phyloP scores from a whole-genome alignment of 1,140 invertebrate genomes.

The Bombus vancouverensis region DNA sequence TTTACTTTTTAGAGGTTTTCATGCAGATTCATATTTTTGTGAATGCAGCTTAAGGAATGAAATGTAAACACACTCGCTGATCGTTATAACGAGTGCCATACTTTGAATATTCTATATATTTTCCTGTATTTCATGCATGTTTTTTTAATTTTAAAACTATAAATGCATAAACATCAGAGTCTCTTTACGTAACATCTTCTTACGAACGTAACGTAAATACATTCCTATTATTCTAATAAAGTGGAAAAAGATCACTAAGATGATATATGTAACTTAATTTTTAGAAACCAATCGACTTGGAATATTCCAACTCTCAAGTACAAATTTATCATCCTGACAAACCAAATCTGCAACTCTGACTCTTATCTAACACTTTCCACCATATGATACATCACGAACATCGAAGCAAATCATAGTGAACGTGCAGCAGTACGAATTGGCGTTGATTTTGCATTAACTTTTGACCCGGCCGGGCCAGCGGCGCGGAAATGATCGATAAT shows the following conservation, averaged over 20 bases:
- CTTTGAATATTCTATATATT: too few species aligned
- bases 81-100: too few species aligned
- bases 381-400: neutral
- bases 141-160: too few species aligned
- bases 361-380: neutral
- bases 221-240: too few species aligned
- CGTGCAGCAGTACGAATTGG: constrained; percentile 24
- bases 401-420: constrained; percentile 18
- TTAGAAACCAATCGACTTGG: neutral
- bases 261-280: neutral
- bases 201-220: too few species aligned
- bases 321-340: neutral
- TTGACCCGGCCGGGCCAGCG: constrained; percentile 41
- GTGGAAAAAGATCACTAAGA: neutral
- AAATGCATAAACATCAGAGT: too few species aligned
- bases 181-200: too few species aligned
- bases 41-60: too few species aligned
- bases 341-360: neutral
- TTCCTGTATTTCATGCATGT: too few species aligned
- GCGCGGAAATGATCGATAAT: constrained; percentile 68
- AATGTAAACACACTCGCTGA: too few species aligned
- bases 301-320: neutral
- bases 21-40: too few species aligned
- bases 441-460: constrained; percentile 66
- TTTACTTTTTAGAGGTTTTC: too few species aligned